Evolutionary conservation across 2,113 vertebrate species (phyloP).

Genomic region (Mola mola): DNA sequence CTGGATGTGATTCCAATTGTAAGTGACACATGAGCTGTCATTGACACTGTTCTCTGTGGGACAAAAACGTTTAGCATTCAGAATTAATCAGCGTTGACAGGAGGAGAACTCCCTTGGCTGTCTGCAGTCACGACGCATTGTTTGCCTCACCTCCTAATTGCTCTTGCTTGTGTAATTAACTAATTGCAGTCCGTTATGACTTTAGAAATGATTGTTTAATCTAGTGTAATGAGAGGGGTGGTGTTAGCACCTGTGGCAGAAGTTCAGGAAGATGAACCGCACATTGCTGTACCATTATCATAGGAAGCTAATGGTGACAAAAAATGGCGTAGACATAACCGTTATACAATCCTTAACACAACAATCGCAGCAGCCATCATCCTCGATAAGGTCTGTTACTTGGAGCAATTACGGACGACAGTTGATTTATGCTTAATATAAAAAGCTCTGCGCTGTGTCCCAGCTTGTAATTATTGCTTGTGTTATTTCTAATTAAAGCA

Average conservation of each 20-base stretch:
- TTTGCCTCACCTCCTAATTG: constrained; percentile 73
- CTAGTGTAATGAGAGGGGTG: constrained; percentile 48
- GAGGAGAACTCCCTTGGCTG: constrained; percentile 65
- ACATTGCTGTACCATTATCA: constrained; percentile 34
- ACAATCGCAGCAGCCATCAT: constrained; percentile 23
- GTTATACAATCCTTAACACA: constrained; percentile 36
- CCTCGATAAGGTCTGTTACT: constrained; percentile 18
- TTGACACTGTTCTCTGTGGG: constrained; percentile 38
- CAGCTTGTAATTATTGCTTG: constrained; percentile 4
- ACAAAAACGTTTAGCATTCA: constrained; percentile 64
- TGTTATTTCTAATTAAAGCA: constrained; percentile 21
- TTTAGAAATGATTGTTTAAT: constrained; percentile 72
- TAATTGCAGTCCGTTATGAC: constrained; percentile 71
- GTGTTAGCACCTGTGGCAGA: constrained; percentile 39
- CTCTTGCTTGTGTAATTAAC: constrained; percentile 72
- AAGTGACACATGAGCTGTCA: constrained; percentile 64
- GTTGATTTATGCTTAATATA: constrained; percentile 14
- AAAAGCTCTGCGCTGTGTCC: constrained; percentile 1
- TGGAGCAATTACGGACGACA: constrained; percentile 12
- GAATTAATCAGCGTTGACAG: constrained; percentile 73
- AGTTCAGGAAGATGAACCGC: constrained; percentile 36
- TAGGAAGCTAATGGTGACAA: constrained; percentile 43
- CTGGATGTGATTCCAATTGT: constrained; percentile 53
- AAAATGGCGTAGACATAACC: constrained; percentile 34
- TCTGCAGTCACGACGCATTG: constrained; percentile 59